phyloP scores from a whole-genome alignment of 2,888 invertebrate genomes.

The Anticlea derivata region DNA sequence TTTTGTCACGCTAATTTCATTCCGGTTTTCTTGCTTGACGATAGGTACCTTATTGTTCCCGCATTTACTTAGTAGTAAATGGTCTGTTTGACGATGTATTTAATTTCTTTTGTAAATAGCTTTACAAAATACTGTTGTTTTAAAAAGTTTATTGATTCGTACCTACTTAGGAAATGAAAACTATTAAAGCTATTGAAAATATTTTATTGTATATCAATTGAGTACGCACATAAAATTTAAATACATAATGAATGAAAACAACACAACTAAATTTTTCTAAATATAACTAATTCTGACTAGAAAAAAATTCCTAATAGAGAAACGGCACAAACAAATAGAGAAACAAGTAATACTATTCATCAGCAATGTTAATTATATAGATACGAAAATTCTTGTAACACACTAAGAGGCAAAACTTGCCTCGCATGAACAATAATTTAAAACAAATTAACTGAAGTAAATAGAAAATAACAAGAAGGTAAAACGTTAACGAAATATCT shows the following conservation, averaged over 20 bases:
- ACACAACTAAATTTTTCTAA: slow-evolving; percentile 1
- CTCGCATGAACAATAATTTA: background rate
- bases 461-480: slow-evolving; percentile 5
- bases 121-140: slow-evolving; percentile 54
- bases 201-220: slow-evolving; percentile 26
- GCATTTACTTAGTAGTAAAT: slow-evolving; percentile 62
- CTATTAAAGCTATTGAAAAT: slow-evolving; percentile 17
- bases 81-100: slow-evolving; percentile 62
- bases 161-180: slow-evolving; percentile 29
- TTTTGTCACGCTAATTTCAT: slow-evolving; percentile 52
- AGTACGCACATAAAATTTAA: slow-evolving; percentile 3
- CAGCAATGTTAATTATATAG: too few species aligned
- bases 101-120: slow-evolving; percentile 76
- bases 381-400: background rate
- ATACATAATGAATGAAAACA: background rate
- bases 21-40: slow-evolving; percentile 50
- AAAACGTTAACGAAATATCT: slow-evolving; percentile 1
- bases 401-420: background rate
- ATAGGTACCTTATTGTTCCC: slow-evolving; percentile 43
- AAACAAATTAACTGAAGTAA: background rate
- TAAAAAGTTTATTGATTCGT: slow-evolving; percentile 9
- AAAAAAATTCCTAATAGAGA: slow-evolving; percentile 21
- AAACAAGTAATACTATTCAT: background rate
- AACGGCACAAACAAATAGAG: slow-evolving; percentile 12
- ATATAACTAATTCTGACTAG: slow-evolving; percentile 25